phyloP scores from a whole-genome alignment of 2,888 invertebrate species.

The Chouioia cunea region DNA sequence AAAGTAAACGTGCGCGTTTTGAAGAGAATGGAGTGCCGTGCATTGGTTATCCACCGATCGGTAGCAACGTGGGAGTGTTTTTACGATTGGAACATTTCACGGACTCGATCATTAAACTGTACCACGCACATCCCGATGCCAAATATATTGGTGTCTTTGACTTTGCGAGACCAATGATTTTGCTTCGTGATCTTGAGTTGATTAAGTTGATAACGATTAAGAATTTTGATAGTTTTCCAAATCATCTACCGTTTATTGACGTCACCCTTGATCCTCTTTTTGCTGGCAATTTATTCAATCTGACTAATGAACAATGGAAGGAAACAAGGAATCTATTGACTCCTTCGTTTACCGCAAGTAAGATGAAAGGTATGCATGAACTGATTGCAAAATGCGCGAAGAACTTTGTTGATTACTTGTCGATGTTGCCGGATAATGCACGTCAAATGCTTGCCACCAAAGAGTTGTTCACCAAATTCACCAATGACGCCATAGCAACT shows the following conservation, averaged over 20 bases:
- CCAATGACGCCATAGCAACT: conserved; percentile 69
- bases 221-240: conserved; percentile 59
- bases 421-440: conserved; percentile 25
- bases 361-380: conserved; percentile 71
- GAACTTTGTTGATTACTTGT: conserved; percentile 55
- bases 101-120: conserved; percentile 43
- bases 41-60: conserved; percentile 26
- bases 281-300: conserved; percentile 52
- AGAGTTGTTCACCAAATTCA: conserved; percentile 62
- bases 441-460: conserved; percentile 62
- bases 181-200: conserved; percentile 60
- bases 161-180: conserved; percentile 53
- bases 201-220: conserved; percentile 59
- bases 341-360: conserved; percentile 56
- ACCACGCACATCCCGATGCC: conserved; percentile 50
- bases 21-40: background rate
- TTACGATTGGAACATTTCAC: conserved; percentile 40
- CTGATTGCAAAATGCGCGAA: conserved; percentile 65
- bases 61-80: conserved; percentile 50
- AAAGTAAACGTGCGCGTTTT: background rate
- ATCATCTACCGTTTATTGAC: conserved; percentile 54
- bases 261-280: conserved; percentile 51
- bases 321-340: conserved; percentile 70
- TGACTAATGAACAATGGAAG: conserved; percentile 69
- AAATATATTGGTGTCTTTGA: conserved; percentile 59